These are phyloP conservation scores for Cosmia trapezina DNA, from an alignment of 2,888 invertebrate species.

Conservation along the genomic window DNA sequence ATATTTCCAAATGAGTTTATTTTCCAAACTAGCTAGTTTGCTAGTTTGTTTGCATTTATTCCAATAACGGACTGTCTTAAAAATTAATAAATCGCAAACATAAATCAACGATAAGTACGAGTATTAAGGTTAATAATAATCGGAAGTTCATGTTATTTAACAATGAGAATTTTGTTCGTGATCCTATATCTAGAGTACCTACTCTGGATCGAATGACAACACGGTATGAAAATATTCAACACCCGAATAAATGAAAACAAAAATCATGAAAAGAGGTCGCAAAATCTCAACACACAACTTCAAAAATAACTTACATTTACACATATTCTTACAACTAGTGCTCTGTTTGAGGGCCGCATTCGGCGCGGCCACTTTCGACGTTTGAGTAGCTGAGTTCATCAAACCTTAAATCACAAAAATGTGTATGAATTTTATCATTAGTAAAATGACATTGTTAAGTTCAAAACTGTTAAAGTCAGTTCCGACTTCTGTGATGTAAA, in stretches of 20 bases:
- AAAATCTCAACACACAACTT: background rate
- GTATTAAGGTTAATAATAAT: too few relatives aligned
- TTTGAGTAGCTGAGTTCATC: background rate
- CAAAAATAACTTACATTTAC: conserved; percentile 13
- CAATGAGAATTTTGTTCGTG: background rate
- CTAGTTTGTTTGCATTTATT: too few relatives aligned
- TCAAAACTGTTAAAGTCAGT: background rate
- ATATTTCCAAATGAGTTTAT: too few relatives aligned
- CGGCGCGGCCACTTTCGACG: too few relatives aligned
- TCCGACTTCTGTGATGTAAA: too few relatives aligned
- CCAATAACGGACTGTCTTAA: too few relatives aligned
- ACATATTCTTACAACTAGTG: background rate
- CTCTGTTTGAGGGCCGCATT: background rate
- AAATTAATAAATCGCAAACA: too few relatives aligned
- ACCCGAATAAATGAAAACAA: background rate
- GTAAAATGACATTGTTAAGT: too few relatives aligned
- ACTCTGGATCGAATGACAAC: background rate
- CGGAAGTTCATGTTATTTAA: too few relatives aligned
- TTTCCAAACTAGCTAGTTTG: too few relatives aligned
- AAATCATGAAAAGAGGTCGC: background rate
- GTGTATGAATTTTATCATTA: background rate
- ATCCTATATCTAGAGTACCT: background rate
- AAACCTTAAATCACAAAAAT: conserved; percentile 15
- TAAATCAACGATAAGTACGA: too few relatives aligned
- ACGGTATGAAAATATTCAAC: background rate